phyloP scores from a whole-genome alignment of 2,888 invertebrate species.

The Limenitis camilla region DNA sequence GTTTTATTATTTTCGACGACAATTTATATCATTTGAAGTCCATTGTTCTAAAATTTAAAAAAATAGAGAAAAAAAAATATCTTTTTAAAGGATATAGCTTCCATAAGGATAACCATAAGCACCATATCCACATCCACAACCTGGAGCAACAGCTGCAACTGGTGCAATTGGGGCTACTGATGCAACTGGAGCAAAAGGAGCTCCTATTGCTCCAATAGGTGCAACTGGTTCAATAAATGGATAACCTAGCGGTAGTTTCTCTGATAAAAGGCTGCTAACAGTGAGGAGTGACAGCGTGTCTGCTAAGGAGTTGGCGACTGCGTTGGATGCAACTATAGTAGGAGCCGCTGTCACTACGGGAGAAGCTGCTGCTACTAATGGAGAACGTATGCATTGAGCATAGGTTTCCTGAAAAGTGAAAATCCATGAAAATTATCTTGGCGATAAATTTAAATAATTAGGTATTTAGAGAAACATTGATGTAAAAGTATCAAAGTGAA shows the following conservation, averaged over 20 bases:
- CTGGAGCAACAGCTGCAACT: constrained; percentile 4
- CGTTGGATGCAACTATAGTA: constrained; percentile 20
- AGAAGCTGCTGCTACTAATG: constrained; percentile 10
- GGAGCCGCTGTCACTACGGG: constrained; percentile 12
- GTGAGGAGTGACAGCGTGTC: constrained; percentile 57
- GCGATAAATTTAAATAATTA: no score
- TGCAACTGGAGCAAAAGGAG: constrained; percentile 3
- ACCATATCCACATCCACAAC: constrained; percentile 25
- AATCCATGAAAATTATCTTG: neutral
- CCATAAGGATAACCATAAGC: constrained; percentile 14
- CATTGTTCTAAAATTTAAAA: neutral
- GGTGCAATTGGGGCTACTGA: constrained; percentile 12
- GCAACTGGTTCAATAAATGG: constrained; percentile 28
- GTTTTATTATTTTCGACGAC: no score
- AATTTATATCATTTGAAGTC: neutral
- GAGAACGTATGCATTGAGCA: constrained; percentile 31
- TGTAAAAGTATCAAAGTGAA: no score
- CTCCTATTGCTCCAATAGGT: neutral
- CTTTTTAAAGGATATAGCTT: constrained; percentile 7
- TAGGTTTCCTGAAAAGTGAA: constrained; percentile 34
- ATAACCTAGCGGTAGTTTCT: constrained; percentile 41
- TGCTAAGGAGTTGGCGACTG: constrained; percentile 47
- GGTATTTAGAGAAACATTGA: no score
- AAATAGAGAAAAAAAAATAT: neutral
- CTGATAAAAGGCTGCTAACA: constrained; percentile 49